Evolutionary conservation across 2,797 vertebrate genomes (phyloP).

Genomic region (Centropyge bicolor): DNA sequence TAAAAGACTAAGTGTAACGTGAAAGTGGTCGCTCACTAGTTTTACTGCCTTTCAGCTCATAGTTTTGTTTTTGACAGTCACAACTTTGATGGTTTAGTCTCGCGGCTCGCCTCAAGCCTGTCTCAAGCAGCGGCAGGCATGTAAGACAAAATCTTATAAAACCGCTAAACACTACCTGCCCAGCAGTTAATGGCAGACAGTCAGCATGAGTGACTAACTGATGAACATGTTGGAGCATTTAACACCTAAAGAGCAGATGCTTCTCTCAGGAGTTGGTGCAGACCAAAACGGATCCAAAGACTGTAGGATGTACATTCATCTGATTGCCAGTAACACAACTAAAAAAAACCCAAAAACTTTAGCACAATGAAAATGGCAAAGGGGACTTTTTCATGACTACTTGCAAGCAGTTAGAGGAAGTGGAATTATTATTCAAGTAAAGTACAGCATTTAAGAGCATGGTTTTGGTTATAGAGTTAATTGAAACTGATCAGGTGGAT

Average conservation of each 20-base stretch:
- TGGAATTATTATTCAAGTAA: too few species aligned
- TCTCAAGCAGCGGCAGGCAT: not conserved
- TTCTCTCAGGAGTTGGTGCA: not conserved
- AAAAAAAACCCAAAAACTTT: not conserved
- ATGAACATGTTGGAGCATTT: not conserved
- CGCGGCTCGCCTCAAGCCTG: not conserved
- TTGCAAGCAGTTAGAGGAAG: too few species aligned
- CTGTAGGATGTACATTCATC: not conserved
- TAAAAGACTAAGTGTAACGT: not conserved
- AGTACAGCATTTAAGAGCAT: too few species aligned
- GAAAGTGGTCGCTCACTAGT: not conserved
- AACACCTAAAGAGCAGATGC: not conserved
- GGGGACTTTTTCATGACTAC: too few species aligned
- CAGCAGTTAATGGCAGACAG: not conserved
- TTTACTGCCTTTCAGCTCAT: not conserved
- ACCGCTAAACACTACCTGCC: not conserved
- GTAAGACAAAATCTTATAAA: not conserved
- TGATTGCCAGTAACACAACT: not conserved
- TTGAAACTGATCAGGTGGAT: not conserved
- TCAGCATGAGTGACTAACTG: too few species aligned
- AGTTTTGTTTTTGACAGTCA: not conserved
- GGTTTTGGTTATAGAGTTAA: not conserved
- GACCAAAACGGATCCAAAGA: not conserved
- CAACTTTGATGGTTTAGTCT: not conserved
- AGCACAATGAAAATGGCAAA: too few species aligned